Conservation (phyloP, 2,113 vertebrate species). For the Penelope pileata region DNA sequence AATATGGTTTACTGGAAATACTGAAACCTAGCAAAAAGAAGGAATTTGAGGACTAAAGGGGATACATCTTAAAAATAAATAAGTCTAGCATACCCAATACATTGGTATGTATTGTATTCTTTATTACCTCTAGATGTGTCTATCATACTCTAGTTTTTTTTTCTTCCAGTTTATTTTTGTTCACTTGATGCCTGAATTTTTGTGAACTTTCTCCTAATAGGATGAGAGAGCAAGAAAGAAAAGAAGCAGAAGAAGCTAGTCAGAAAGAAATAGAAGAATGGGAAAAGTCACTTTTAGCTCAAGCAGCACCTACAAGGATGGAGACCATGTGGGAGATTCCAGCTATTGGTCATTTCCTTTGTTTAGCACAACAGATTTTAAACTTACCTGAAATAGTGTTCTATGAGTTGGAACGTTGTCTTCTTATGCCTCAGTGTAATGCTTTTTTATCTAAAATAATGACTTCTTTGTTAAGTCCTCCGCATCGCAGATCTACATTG, state of each 20-base stretch:
- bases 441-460: conserved; percentile 94
- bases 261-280: conserved; percentile 96
- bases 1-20: neutral
- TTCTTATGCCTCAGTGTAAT: conserved; percentile 96
- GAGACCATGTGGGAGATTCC: conserved; percentile 96
- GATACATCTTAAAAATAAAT: accelerated
- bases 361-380: conserved; percentile 93
- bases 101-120: neutral
- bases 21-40: neutral
- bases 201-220: conserved; percentile 75
- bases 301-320: conserved; percentile 86
- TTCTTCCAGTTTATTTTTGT: neutral
- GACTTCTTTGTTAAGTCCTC: conserved; percentile 91
- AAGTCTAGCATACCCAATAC: neutral
- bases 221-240: conserved; percentile 93
- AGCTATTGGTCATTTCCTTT: conserved; percentile 97
- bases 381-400: conserved; percentile 97
- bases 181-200: conserved; percentile 3
- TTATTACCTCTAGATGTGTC: neutral
- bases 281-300: conserved; percentile 88
- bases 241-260: conserved; percentile 93
- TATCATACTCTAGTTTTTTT: neutral
- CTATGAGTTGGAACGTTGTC: conserved; percentile 95
- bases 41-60: neutral
- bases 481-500: conserved; percentile 86